Evolutionary conservation across 2,797 vertebrate species (phyloP).

Genomic region (Ammospiza maritima): DNA sequence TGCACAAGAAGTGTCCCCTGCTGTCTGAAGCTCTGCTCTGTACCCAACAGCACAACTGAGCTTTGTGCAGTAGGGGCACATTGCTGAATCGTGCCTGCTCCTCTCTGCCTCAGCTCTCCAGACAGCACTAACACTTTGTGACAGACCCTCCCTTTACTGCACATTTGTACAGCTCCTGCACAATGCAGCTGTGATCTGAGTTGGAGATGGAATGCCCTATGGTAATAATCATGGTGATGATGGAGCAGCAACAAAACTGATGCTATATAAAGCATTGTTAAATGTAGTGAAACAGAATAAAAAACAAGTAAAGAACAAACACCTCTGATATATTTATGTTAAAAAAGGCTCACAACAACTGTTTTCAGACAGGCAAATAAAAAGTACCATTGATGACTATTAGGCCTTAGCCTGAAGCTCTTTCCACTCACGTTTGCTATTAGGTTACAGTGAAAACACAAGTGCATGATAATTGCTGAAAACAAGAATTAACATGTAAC

Average conservation of each 20-base stretch:
- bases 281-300: background rate
- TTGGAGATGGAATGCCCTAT: background rate
- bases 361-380: background rate
- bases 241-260: background rate
- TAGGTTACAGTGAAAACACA: background rate
- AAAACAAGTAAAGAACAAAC: background rate
- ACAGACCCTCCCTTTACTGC: background rate
- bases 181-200: background rate
- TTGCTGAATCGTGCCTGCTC: background rate
- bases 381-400: background rate
- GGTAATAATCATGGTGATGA: background rate
- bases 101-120: background rate
- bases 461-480: background rate
- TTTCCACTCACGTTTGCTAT: background rate
- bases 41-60: background rate
- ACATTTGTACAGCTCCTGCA: background rate
- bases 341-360: background rate
- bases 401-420: background rate
- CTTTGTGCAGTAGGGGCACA: background rate
- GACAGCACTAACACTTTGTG: background rate
- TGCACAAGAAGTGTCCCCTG: background rate
- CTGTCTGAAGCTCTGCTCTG: background rate
- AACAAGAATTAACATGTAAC: constrained; percentile 25
- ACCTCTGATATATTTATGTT: background rate
- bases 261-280: background rate